phyloP scores from a whole-genome alignment of 1,140 invertebrate species.

The Leptinotarsa lineolata region DNA sequence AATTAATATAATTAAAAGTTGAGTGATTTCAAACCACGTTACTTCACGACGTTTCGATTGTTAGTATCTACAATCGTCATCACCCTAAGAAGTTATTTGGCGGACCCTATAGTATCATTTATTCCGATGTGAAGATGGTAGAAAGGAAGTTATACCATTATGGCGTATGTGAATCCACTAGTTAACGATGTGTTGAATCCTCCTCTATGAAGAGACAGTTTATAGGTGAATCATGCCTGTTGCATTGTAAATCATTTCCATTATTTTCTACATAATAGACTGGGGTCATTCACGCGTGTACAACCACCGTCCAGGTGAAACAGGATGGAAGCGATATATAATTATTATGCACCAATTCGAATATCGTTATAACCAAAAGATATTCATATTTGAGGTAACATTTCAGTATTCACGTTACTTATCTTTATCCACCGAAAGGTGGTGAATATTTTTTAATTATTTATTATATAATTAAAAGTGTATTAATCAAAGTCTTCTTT shows the following conservation, averaged over 20 bases:
- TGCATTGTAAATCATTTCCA: background rate
- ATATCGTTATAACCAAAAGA: background rate
- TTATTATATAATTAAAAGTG: too few relatives aligned
- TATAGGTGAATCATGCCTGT: background rate
- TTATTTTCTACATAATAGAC: background rate
- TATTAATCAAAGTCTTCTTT: too few relatives aligned
- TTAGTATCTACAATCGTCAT: too few relatives aligned
- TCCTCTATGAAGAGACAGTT: background rate
- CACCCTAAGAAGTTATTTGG: too few relatives aligned
- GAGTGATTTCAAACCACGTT: too few relatives aligned
- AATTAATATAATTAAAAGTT: too few relatives aligned
- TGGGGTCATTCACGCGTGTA: slow-evolving; percentile 4
- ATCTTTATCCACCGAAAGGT: background rate
- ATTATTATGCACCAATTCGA: background rate
- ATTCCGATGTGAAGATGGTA: too few relatives aligned
- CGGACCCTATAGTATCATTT: too few relatives aligned
- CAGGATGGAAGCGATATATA: slow-evolving; percentile 7
- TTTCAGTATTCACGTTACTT: background rate
- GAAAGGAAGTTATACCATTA: too few relatives aligned
- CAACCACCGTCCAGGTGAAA: background rate
- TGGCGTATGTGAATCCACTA: too few relatives aligned
- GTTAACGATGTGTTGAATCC: background rate
- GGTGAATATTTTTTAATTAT: too few relatives aligned
- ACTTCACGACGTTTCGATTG: too few relatives aligned
- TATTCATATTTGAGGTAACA: background rate